These are phyloP conservation scores for Nephrotoma appendiculata DNA, from an alignment of 2,888 invertebrate genomes.

Conservation along the genomic window DNA sequence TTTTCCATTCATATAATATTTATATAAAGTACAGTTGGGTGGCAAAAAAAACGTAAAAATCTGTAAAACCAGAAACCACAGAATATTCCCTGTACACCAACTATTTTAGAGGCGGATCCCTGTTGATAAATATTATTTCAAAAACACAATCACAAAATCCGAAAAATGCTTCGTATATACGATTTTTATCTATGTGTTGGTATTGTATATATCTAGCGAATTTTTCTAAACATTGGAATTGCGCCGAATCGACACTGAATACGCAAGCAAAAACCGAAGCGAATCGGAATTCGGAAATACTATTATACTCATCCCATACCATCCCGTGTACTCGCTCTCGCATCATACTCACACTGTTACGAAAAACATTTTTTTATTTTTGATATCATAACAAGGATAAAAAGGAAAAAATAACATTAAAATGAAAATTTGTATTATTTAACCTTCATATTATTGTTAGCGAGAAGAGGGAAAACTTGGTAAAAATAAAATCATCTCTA, in stretches of 20 bases:
- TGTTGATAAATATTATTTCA: background rate
- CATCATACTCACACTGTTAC: background rate
- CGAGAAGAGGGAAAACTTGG: background rate
- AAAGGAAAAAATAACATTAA: background rate
- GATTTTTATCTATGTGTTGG: background rate
- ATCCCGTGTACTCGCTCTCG: background rate
- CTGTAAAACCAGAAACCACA: background rate
- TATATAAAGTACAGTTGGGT: background rate
- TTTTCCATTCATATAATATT: background rate
- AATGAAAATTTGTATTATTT: background rate
- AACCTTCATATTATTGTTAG: background rate
- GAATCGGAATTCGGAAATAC: background rate
- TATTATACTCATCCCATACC: background rate
- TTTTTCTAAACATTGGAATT: background rate
- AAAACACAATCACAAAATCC: background rate
- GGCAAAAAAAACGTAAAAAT: background rate
- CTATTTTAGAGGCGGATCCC: background rate
- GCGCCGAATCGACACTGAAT: background rate
- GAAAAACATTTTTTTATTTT: background rate
- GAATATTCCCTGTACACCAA: background rate
- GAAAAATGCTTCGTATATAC: background rate
- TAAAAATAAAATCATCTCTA: background rate
- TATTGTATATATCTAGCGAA: background rate
- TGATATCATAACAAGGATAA: background rate
- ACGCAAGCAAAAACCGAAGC: background rate